Evolutionary conservation across 2,797 vertebrate species (phyloP), one percentile per base, ranked within the genome.

Genomic region (Gallinago nigripennis): DNA sequence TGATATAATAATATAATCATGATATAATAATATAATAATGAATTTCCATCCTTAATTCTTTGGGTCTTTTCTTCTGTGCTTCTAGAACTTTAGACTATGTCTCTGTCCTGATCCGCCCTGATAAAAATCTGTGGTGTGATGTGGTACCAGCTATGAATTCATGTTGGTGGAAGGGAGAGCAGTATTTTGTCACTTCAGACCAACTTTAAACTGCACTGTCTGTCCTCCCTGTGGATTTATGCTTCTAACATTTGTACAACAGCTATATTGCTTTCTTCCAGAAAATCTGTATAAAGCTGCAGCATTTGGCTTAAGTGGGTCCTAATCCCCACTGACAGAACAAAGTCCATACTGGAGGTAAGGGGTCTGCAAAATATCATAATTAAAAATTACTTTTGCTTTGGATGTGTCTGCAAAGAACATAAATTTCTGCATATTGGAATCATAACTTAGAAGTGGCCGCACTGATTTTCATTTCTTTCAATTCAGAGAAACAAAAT

Each of bases 331-430:
- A 51, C 61, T 63, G 82, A 82, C 70, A 90, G 79, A 86, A 72
- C 37, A 9, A 86, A 92, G 70, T 35, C 89, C 46, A 18, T 19
- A 11, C 4, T 39, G 54, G 65, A 94, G 28, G 56, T 45, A 84
- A 92, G 46, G 83, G 30, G 70, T 16, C 82, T 95, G 82, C 43
- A 71, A 76, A 95, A 28, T n/a, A 94, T 82, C 91, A 54, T 9
- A 35, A 90, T 63, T 92, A 76, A 86, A 94, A 92, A 81, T 14
- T 56, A 79, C 54, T 92, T 92, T 86, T 88, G 58, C 63, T 89
- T 46, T 54, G 53, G 69, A 60, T 33, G 12, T 3, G 39, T 25
- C 79, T 80, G 82, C 3, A 58, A 68, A 70, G 64, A 71, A 8
- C 64, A 90, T 91, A 87, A 68, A 77, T 90, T 86, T 81, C 73